Evolutionary conservation across 2,797 vertebrate species (phyloP).

Genomic region (Chelidonichthys spinosus): DNA sequence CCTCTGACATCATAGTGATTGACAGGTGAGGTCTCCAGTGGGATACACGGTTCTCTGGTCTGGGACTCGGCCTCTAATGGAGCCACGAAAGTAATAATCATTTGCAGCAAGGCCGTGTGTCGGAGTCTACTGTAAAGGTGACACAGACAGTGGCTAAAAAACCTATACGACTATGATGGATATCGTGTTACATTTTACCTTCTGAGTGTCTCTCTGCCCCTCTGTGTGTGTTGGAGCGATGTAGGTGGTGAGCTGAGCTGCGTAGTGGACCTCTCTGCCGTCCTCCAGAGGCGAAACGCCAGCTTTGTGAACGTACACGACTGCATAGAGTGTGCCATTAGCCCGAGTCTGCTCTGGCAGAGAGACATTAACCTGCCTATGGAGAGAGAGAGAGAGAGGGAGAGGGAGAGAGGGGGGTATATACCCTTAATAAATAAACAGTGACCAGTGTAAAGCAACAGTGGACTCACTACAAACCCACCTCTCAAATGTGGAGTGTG

Average conservation of each 20-base stretch:
- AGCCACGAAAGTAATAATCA: slow-evolving; percentile 21
- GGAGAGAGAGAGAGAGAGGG: slow-evolving; percentile 14
- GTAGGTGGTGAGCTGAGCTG: slow-evolving; percentile 91
- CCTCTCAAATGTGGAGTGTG: slow-evolving; percentile 91
- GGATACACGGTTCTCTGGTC: slow-evolving; percentile 78
- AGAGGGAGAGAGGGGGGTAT: not conserved
- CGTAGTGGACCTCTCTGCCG: slow-evolving; percentile 90
- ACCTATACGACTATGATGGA: not conserved
- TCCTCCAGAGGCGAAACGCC: slow-evolving; percentile 92
- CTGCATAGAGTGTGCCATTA: slow-evolving; percentile 91
- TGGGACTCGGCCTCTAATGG: slow-evolving; percentile 45
- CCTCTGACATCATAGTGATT: slow-evolving; percentile 93
- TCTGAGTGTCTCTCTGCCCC: slow-evolving; percentile 76
- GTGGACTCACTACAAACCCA: slow-evolving; percentile 53
- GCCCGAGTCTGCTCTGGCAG: slow-evolving; percentile 90
- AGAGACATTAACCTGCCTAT: slow-evolving; percentile 90
- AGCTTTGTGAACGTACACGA: slow-evolving; percentile 92
- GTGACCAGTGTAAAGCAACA: not conserved
- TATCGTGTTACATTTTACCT: slow-evolving; percentile 70
- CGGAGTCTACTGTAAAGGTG: not conserved
- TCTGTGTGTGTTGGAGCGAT: slow-evolving; percentile 86
- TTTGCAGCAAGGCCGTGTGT: not conserved
- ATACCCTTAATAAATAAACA: not conserved
- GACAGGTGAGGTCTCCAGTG: slow-evolving; percentile 93
- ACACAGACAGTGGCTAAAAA: not conserved